These are phyloP conservation scores for Tragopan temminckii DNA, from an alignment of 2,797 vertebrate genomes.

Conservation along the genomic window DNA sequence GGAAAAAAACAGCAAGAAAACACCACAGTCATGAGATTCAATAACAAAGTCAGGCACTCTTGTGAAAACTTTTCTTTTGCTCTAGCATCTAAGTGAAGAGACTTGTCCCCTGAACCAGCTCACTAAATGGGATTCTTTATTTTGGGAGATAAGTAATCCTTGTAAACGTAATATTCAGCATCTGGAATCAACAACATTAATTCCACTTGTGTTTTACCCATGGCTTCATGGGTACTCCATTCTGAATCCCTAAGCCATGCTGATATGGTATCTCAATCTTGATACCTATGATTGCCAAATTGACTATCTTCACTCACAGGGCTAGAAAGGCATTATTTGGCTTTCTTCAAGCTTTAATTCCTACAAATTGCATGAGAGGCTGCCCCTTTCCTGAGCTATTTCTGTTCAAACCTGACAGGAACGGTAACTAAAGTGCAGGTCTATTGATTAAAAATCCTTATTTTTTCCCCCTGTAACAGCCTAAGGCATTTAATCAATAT, in stretches of 20 bases:
- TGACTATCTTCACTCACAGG: constrained; percentile 27
- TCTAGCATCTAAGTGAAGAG: not conserved
- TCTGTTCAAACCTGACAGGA: constrained; percentile 53
- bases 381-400: constrained; percentile 42
- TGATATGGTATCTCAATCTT: not conserved
- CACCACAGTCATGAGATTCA: not conserved
- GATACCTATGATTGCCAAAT: not conserved
- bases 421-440: constrained; percentile 62
- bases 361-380: not conserved
- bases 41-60: not conserved
- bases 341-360: constrained; percentile 1
- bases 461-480: constrained; percentile 51
- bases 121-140: not conserved
- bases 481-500: constrained; percentile 71
- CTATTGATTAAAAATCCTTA: constrained; percentile 72
- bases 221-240: not conserved
- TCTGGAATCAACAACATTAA: not conserved
- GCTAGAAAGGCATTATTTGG: constrained; percentile 16
- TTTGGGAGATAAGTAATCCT: not conserved
- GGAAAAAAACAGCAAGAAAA: not conserved
- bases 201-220: not conserved
- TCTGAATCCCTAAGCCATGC: not conserved
- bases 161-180: not conserved
- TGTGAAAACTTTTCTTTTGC: not conserved
- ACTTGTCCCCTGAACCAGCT: not conserved